Evolutionary conservation across 2,113 vertebrate species (phyloP).

Genomic region (Plestiodon gilberti): DNA sequence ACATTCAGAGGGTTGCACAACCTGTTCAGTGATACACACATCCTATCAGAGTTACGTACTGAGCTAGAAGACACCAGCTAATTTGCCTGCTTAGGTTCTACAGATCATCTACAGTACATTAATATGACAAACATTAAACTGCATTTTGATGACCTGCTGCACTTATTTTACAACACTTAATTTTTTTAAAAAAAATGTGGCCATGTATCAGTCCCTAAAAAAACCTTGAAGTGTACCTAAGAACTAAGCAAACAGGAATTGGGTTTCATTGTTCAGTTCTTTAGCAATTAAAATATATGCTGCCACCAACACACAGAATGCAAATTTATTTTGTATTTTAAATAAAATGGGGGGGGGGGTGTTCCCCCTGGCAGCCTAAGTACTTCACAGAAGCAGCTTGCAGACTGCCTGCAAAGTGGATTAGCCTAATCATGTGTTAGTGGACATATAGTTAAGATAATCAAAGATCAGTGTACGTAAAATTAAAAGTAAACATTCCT

Average conservation of each 20-base stretch:
- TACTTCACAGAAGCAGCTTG: too few species aligned
- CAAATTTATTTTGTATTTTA: constrained; percentile 4
- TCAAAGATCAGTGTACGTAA: background rate
- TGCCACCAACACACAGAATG: background rate
- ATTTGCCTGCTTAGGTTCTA: background rate
- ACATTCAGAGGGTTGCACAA: background rate
- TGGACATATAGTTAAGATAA: too few species aligned
- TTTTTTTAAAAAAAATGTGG: background rate
- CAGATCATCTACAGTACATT: background rate
- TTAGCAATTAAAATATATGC: background rate
- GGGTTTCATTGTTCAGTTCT: constrained; percentile 18
- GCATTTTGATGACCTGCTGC: background rate
- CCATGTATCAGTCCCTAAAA: background rate
- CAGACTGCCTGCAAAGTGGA: too few species aligned
- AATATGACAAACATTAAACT: background rate
- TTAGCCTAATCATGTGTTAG: too few species aligned
- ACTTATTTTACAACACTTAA: background rate
- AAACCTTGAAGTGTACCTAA: background rate
- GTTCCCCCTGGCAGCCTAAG: too few species aligned
- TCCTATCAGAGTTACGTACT: background rate
- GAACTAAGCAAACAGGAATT: constrained; percentile 25
- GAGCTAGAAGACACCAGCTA: background rate
- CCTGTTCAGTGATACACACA: background rate
- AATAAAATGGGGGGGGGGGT: too few species aligned
- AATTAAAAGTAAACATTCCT: background rate